Evolutionary conservation across 2,888 invertebrate genomes (phyloP).

Genomic region (Ligdia adustata): DNA sequence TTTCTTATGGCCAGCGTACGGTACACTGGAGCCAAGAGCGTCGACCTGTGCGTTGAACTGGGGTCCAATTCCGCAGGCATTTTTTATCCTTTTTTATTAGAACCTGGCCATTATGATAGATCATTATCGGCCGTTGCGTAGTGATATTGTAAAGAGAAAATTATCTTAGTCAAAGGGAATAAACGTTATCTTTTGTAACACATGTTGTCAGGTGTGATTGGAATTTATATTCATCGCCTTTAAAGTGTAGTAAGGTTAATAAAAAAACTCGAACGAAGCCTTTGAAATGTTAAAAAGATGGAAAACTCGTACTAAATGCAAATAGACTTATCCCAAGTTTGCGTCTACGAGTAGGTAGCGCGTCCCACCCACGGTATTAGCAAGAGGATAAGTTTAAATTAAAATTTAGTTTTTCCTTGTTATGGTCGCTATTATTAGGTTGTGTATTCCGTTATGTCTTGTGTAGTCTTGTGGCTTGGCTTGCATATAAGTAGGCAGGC

Average conservation of each 20-base stretch:
- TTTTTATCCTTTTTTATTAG: slow-evolving; percentile 57
- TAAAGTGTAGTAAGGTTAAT: neutral
- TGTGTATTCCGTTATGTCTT: slow-evolving; percentile 4
- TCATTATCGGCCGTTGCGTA: slow-evolving; percentile 22
- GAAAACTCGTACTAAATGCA: slow-evolving; percentile 27
- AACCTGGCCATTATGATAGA: slow-evolving; percentile 44
- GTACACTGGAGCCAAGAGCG: slow-evolving; percentile 67
- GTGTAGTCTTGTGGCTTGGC: neutral
- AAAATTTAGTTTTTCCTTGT: slow-evolving; percentile 21
- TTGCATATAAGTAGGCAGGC: slow-evolving; percentile 14
- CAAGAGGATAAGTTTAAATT: slow-evolving; percentile 28
- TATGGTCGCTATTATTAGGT: slow-evolving; percentile 11
- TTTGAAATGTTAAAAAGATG: slow-evolving; percentile 32
- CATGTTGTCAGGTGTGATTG: slow-evolving; percentile 8
- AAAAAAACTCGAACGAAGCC: slow-evolving; percentile 16
- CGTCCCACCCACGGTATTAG: slow-evolving; percentile 8
- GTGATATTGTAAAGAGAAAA: slow-evolving; percentile 18
- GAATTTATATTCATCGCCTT: slow-evolving; percentile 9
- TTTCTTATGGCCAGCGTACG: slow-evolving; percentile 77
- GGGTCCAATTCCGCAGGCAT: slow-evolving; percentile 65
- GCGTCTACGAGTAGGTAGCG: slow-evolving; percentile 12
- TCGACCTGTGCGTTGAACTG: slow-evolving; percentile 79
- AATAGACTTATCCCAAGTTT: slow-evolving; percentile 21
- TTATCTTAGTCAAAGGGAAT: neutral
- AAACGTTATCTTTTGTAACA: slow-evolving; percentile 13